A percentile compares a stretch with the other conserved stretches of the same genome.
These are phyloP conservation scores for Trichomalopsis sarcophagae DNA, from an alignment of 1,140 invertebrate species.

Conservation along the genomic window DNA sequence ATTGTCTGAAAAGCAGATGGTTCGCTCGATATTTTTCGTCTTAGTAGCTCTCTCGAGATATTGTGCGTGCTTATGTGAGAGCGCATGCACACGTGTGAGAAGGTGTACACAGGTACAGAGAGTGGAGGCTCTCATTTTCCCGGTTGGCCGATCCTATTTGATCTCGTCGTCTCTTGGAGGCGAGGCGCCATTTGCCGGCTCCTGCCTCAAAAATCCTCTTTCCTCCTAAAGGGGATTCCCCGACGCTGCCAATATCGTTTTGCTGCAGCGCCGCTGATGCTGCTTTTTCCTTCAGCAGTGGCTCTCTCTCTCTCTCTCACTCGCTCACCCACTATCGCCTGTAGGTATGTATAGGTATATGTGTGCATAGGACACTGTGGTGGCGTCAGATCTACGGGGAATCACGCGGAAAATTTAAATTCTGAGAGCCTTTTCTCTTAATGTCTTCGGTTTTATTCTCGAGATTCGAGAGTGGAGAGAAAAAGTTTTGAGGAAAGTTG, in stretches of 20 bases:
- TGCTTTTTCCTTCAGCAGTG: background rate
- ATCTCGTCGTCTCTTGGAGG: constrained; percentile 33
- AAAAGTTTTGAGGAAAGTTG: background rate
- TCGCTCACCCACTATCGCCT: background rate
- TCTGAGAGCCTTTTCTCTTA: constrained; percentile 27
- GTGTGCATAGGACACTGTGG: background rate
- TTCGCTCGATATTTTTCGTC: constrained; percentile 18
- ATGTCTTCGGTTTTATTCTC: constrained; percentile 22
- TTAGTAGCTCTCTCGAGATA: background rate
- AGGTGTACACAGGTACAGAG: background rate
- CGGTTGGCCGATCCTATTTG: constrained; percentile 38
- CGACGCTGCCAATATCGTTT: constrained; percentile 29
- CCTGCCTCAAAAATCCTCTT: constrained; percentile 43
- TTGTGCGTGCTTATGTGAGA: background rate
- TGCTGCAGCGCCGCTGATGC: background rate
- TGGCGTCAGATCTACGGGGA: constrained; percentile 13
- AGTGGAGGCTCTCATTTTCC: constrained; percentile 6
- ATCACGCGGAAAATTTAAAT: constrained; percentile 38
- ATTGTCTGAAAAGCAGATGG: constrained; percentile 38
- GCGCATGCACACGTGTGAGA: constrained; percentile 18
- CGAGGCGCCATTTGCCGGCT: background rate
- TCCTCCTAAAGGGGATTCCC: constrained; percentile 28
- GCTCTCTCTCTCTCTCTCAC: no score
- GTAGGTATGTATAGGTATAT: background rate
- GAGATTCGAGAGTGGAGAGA: background rate